Evolutionary conservation across 2,113 vertebrate genomes (phyloP).

Genomic region (Globicephala melas): DNA sequence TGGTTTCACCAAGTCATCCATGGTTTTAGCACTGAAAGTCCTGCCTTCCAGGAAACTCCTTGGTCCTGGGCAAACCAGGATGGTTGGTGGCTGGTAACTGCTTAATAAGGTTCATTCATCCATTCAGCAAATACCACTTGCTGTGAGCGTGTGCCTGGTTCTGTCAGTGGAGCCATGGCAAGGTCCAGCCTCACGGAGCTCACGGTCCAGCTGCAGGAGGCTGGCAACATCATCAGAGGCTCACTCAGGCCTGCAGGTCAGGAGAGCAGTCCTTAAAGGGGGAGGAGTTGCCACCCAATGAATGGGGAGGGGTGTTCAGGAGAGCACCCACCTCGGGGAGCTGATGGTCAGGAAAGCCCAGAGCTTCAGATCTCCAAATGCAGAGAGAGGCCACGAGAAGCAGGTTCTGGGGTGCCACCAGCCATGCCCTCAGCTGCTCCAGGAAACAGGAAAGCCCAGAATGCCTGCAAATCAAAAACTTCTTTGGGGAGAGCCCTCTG

Average conservation of each 20-base stretch:
- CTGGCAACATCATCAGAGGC: neutral
- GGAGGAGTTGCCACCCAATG: neutral
- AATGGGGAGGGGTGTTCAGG: neutral
- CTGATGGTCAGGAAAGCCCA: neutral
- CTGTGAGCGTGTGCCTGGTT: neutral
- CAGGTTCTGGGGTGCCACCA: neutral
- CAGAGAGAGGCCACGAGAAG: neutral
- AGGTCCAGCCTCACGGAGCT: neutral
- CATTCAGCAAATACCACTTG: too few relatives aligned
- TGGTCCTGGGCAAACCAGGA: neutral
- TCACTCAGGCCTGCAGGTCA: neutral
- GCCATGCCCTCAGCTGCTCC: neutral
- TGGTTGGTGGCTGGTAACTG: neutral
- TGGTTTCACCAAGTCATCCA: neutral
- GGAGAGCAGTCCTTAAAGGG: neutral
- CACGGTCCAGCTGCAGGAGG: neutral
- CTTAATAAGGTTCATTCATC: neutral
- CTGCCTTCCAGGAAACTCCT: neutral
- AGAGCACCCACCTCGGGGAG: neutral
- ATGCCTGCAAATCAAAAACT: neutral
- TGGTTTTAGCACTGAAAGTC: neutral
- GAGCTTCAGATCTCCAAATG: neutral
- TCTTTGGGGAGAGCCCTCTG: neutral
- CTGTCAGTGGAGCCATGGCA: fast-evolving
- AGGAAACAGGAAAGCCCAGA: neutral